Percentiles rank a stretch among this genome's conserved stretches.
Conservation (phyloP, 2,888 invertebrate species). For the Latrodectus hesperus region DNA sequence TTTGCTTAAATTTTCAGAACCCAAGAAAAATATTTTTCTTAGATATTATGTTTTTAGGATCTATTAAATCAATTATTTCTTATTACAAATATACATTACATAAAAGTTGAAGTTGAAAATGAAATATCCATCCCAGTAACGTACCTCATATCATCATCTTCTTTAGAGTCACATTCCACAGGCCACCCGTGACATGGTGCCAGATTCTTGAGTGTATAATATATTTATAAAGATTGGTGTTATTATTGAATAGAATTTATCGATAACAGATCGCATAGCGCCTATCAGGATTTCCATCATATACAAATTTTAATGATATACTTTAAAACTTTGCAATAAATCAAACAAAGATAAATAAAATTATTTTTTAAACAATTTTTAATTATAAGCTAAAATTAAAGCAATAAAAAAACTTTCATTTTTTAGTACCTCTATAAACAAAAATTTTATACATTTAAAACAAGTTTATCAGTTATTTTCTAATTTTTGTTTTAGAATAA, state of each 20-base stretch:
- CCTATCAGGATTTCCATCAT: slow-evolving; percentile 48
- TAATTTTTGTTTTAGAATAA: not conserved
- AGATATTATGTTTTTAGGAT: not conserved
- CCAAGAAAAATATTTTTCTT: slow-evolving; percentile 11
- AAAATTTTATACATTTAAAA: not conserved
- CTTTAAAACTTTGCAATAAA: not conserved
- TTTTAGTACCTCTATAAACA: too few relatives aligned
- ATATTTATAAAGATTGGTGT: slow-evolving; percentile 66
- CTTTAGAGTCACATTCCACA: slow-evolving; percentile 44
- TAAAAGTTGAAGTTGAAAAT: not conserved
- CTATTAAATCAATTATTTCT: not conserved
- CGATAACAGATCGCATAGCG: slow-evolving; percentile 35
- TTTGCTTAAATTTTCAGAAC: slow-evolving; percentile 17
- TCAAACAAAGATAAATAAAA: not conserved
- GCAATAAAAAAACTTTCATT: too few relatives aligned
- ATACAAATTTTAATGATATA: not conserved
- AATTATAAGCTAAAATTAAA: too few relatives aligned
- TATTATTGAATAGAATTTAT: slow-evolving; percentile 50
- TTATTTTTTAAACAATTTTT: too few relatives aligned
- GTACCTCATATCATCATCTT: slow-evolving; percentile 40
- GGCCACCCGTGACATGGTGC: slow-evolving; percentile 62
- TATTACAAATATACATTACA: not conserved
- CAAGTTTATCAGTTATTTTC: not conserved
- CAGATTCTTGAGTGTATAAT: slow-evolving; percentile 64
- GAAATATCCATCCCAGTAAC: slow-evolving; percentile 57